phyloP scores from a whole-genome alignment of 2,797 vertebrate genomes.

The Netta rufina region DNA sequence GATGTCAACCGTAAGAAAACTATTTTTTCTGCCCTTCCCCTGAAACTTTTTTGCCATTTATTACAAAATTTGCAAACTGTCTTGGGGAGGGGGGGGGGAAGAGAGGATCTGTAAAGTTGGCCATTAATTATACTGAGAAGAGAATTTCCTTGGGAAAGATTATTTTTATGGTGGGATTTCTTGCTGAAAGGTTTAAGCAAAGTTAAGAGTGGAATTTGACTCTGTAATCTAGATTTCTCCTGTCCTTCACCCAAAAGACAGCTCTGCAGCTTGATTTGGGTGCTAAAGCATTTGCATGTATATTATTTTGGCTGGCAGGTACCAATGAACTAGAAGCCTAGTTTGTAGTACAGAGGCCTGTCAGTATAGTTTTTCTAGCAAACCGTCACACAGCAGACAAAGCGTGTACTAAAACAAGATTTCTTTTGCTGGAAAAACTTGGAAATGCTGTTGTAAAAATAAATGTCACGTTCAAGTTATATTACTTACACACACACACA shows the following conservation, averaged over 20 bases:
- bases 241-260: background rate
- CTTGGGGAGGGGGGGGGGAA: background rate
- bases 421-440: background rate
- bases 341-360: background rate
- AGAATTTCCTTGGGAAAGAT: background rate
- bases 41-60: background rate
- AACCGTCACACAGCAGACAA: background rate
- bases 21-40: background rate
- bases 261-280: background rate
- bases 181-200: background rate
- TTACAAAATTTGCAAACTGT: background rate
- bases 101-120: background rate
- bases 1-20: background rate
- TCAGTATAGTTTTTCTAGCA: background rate
- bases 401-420: background rate
- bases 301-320: background rate
- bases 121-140: background rate
- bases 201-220: background rate
- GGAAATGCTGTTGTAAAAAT: background rate
- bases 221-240: background rate
- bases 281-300: background rate
- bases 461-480: accelerated
- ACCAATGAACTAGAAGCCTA: background rate
- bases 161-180: background rate
- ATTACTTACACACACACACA: background rate